Evolutionary conservation across 2,113 vertebrate species (phyloP), one percentile per base, ranked within the genome.

Genomic region (Casuarius casuarius): DNA sequence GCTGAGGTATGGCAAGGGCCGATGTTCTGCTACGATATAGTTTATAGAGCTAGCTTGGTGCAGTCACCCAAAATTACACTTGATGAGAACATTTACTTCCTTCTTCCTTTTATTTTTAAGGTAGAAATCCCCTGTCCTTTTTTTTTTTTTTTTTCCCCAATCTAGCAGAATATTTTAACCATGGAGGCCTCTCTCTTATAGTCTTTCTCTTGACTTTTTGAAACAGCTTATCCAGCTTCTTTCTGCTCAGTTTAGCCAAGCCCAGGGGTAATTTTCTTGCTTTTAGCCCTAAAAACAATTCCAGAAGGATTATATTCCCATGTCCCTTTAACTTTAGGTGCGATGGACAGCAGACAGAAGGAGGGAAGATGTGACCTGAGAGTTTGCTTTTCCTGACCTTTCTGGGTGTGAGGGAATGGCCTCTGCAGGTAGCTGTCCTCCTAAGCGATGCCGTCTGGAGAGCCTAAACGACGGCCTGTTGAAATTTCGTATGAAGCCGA

Each of bases 401-500:
- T 68, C 63, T 22, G 54, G 56, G 71, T n/a, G 22, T 5, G 21
- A 82, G 49, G 76, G 29, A 58, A 91, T 33, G 81, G 62, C 21
- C 14, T 87, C 72, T 63, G 26, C 87, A 52, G 71, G 56, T 87
- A 84, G 40, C 40, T 67, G 12, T 13, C 59, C 79, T 92, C 75
- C 12, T 59, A 91, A 95, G 20, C 12, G 42, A 46, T 75, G 68
- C 63, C 61, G 84, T 51, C 56, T 89, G 61, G 59, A 63, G 23
- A 80, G 61, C 35, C 25, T 71, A 49, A 87, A 51, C 17, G 28
- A 83, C 51, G n/a, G 68, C 22, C 44, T 17, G 62, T 28, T 89
- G 92, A 95, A 96, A 97, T 96, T 92, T 84, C 82, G 11, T 28
- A 73, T 5, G n/a, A 92, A 94, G 48, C n/a, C 70, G 78, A 96